phyloP scores from a whole-genome alignment of 2,888 invertebrate species.

The Cataglyphis cursor region DNA sequence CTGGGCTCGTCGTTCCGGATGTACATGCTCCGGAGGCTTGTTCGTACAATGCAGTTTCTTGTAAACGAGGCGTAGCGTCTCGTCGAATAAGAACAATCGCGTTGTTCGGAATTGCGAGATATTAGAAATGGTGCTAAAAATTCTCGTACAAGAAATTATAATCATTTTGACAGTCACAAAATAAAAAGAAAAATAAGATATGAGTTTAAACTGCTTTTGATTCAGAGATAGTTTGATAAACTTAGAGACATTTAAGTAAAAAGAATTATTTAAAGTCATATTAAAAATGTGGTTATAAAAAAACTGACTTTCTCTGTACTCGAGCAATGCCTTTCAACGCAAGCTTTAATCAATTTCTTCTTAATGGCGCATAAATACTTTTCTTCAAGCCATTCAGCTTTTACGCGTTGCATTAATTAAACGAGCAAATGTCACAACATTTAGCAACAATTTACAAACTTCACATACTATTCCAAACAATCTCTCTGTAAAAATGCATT shows the following conservation, averaged over 20 bases:
- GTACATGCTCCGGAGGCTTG: neutral
- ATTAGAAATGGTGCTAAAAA: neutral
- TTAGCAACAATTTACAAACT: conserved; percentile 37
- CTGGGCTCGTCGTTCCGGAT: conserved; percentile 17
- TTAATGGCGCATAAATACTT: conserved; percentile 46
- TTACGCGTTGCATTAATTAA: conserved; percentile 45
- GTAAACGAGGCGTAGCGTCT: neutral
- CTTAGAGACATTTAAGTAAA: neutral
- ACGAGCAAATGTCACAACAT: conserved; percentile 5
- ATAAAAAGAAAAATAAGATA: neutral
- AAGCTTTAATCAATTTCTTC: conserved; percentile 51
- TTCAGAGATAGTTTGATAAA: neutral
- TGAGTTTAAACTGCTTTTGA: neutral
- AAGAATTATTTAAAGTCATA: neutral
- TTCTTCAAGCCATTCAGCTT: conserved; percentile 13
- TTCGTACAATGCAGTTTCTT: neutral
- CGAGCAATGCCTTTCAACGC: conserved; percentile 9
- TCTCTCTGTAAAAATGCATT: conserved; percentile 1
- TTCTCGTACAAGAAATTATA: neutral
- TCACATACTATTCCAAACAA: conserved; percentile 5
- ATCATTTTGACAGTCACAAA: neutral
- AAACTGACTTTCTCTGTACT: conserved; percentile 43
- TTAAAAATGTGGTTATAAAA: conserved; percentile 32
- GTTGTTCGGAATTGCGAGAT: neutral
- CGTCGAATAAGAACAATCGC: conserved; percentile 5